Conservation (phyloP, 2,888 invertebrate species). For the Vandiemenella viatica region DNA sequence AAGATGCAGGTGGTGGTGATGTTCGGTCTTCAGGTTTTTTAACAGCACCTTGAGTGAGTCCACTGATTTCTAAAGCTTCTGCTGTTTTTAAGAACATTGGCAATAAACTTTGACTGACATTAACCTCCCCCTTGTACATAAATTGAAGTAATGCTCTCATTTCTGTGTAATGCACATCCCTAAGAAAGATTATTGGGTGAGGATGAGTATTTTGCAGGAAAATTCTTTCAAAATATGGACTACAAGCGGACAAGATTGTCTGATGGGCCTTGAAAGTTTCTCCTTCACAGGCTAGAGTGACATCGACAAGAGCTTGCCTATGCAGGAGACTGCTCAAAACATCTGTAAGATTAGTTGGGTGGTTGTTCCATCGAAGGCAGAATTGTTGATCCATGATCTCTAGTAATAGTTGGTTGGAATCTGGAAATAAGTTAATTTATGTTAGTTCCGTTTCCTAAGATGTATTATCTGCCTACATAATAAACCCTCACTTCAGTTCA, state of each 20-base stretch:
- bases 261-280: conserved; percentile 66
- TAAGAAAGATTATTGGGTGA: conserved; percentile 82
- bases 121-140: conserved; percentile 85
- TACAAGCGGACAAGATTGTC: conserved; percentile 83
- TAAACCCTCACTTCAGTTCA: too few relatives aligned
- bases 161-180: conserved; percentile 79
- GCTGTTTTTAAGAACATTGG: conserved; percentile 85
- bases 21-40: conserved; percentile 27
- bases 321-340: conserved; percentile 74
- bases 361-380: conserved; percentile 90
- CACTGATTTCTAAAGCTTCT: conserved; percentile 78
- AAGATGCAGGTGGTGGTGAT: conserved; percentile 25
- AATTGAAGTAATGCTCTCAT: conserved; percentile 81
- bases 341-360: conserved; percentile 80
- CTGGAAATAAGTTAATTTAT: conserved; percentile 5
- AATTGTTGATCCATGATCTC: conserved; percentile 50
- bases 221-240: conserved; percentile 85
- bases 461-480: neutral
- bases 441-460: neutral
- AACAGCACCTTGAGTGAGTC: conserved; percentile 67
- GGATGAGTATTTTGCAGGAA: conserved; percentile 79
- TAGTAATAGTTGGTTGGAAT: conserved; percentile 7
- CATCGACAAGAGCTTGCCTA: conserved; percentile 81
- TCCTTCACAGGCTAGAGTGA: conserved; percentile 82
- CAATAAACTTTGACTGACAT: conserved; percentile 80